These are phyloP conservation scores for Geophilus truncorum DNA, from an alignment of 2,888 invertebrate species.

Conservation along the genomic window DNA sequence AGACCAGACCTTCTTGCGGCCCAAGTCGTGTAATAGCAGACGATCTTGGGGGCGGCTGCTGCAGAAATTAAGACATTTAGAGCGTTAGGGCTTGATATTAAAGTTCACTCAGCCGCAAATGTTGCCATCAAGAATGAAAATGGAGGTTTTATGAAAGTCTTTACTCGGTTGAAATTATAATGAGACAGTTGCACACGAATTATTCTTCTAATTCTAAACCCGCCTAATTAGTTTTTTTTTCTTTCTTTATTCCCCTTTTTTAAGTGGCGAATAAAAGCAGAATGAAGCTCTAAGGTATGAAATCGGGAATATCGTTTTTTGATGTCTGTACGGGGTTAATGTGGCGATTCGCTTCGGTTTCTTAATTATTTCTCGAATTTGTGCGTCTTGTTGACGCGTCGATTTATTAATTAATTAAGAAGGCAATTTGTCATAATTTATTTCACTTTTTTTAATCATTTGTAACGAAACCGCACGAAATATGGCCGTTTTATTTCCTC, in stretches of 20 bases:
- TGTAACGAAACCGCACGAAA: too few relatives aligned
- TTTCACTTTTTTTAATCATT: too few relatives aligned
- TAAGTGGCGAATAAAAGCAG: neutral
- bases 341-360: too few relatives aligned
- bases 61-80: neutral
- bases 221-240: neutral
- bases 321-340: too few relatives aligned
- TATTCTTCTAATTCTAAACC: neutral
- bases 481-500: too few relatives aligned
- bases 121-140: neutral
- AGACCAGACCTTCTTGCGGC: conserved; percentile 83
- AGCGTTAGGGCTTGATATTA: neutral
- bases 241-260: neutral
- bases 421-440: too few relatives aligned
- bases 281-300: neutral
- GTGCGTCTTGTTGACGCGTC: too few relatives aligned
- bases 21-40: conserved; percentile 97
- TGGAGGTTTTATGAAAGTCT: neutral
- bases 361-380: too few relatives aligned
- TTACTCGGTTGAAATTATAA: neutral
- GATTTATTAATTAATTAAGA: too few relatives aligned
- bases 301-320: neutral
- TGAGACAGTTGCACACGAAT: neutral
- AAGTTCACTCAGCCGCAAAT: neutral
- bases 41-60: conserved; percentile 55